Base-by-base conservation (phyloP, 1,140 invertebrate species). In the Stegodyphus dumicola region DNA sequence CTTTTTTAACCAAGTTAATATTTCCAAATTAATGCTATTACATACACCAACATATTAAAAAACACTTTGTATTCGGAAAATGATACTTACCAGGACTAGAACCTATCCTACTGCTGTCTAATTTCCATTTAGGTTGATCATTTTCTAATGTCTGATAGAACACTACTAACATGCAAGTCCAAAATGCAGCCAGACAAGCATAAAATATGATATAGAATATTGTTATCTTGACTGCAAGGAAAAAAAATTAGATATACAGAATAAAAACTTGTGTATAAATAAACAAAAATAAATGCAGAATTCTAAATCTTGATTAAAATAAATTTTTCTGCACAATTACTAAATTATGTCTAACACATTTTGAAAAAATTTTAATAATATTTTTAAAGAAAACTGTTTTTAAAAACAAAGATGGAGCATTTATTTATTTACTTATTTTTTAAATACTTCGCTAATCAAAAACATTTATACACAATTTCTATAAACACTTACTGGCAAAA, bases 191-290 rank as follows among this genome's bases (percentile, higher is more conserved):
- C 89, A 99, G 93, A 87, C 94, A 94, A 78, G 94, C 93, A 92
- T 98, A 98, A 93, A 97, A 98, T 90, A 98, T 94, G 85, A 97
- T 90, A 91, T 98, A 98, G 93, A 98, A 99, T 84, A 98, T 90
- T 86, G 95, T 93, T 92, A 98, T 97, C 93, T 97, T 97, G 79
- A 94, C 96, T 97, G 93, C 71, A 95, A 92, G 81, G 89, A 90
- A 87, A 89, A 90, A 89, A 89, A 85, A 60, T 33, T 18, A 53
- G 13, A 80, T 6, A 73, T 7, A 10, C 66, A 67, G 15, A 13
- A 52, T 10, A 15, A 54, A 75, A 17, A n/a, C 88, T 87, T 65
- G 77, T 54, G 52, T 80, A 75, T 0, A 10, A 15, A 60, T 10
- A 60, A 60, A 60, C 9, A 60, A 60, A 10, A 60, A 60, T 10